Conservation (phyloP, 2,888 invertebrate genomes). For the Scaptomyza parva region DNA sequence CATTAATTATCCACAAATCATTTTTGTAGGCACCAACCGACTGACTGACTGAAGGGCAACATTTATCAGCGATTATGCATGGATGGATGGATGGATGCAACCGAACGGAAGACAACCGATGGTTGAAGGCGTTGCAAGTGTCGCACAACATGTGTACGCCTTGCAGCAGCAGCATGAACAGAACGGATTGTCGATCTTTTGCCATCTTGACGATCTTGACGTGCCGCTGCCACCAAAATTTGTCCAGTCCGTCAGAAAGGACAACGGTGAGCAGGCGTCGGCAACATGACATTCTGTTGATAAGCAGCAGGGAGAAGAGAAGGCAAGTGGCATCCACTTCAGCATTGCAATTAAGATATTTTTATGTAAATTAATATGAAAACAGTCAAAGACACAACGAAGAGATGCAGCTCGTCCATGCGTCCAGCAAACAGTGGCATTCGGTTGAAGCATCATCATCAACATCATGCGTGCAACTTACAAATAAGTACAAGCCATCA, state of each 20-base stretch:
- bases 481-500: conserved; percentile 71
- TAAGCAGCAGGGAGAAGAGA: conserved; percentile 45
- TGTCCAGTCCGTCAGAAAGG: conserved; percentile 36
- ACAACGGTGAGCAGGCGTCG: conserved; percentile 49
- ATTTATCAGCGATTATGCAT: conserved; percentile 80
- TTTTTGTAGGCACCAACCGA: conserved; percentile 76
- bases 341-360: conserved; percentile 78
- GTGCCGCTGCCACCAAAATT: conserved; percentile 60
- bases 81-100: conserved; percentile 11
- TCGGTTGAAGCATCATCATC: conserved; percentile 37
- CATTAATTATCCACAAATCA: conserved; percentile 81
- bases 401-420: conserved; percentile 15
- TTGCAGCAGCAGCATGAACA: conserved; percentile 30
- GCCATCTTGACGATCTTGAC: conserved; percentile 57
- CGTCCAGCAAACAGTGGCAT: conserved; percentile 13
- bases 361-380: conserved; percentile 78
- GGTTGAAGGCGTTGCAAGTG: conserved; percentile 48
- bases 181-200: conserved; percentile 7
- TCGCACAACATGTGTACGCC: conserved; percentile 71
- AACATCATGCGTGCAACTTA: conserved; percentile 69
- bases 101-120: too few species aligned
- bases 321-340: conserved; percentile 2
- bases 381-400: conserved; percentile 24
- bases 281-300: conserved; percentile 72
- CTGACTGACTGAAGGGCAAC: conserved; percentile 71